These are phyloP conservation scores for Acrocephalus scirpaceus DNA, from an alignment of 2,797 vertebrate species.

Conservation along the genomic window DNA sequence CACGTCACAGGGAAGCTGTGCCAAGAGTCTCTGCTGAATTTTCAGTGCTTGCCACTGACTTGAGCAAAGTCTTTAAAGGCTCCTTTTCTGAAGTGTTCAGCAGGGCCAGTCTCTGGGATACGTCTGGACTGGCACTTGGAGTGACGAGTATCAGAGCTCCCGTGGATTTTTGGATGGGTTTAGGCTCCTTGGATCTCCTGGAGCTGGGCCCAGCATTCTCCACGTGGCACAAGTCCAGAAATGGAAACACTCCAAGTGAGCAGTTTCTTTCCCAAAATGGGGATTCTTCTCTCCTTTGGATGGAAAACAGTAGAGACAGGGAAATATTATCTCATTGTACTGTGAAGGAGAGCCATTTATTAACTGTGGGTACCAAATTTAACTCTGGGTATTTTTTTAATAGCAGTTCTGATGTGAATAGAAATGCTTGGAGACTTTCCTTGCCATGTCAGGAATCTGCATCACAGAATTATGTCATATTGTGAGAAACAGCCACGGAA, in stretches of 20 bases:
- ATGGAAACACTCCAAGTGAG: constrained; percentile 59
- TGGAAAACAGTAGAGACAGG: constrained; percentile 24
- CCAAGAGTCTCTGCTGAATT: background rate
- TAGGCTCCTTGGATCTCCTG: constrained; percentile 46
- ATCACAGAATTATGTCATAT: background rate
- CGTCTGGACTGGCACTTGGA: background rate
- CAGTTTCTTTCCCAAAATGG: constrained; percentile 65
- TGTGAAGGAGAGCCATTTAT: constrained; percentile 24
- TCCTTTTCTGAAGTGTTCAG: background rate
- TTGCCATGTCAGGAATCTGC: constrained; percentile 16
- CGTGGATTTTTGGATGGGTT: constrained; percentile 16
- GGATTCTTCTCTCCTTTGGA: constrained; percentile 53
- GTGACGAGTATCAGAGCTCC: constrained; percentile 30
- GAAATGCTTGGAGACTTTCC: constrained; percentile 23
- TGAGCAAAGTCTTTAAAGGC: background rate
- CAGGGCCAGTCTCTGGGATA: background rate
- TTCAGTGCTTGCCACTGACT: background rate
- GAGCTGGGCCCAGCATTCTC: constrained; percentile 50
- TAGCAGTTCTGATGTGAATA: background rate
- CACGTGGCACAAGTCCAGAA: constrained; percentile 9
- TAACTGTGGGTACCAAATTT: constrained; percentile 40
- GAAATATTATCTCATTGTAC: constrained; percentile 27
- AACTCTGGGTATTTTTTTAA: constrained; percentile 26
- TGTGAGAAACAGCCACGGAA: background rate
- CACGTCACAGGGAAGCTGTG: background rate